phyloP scores from a whole-genome alignment of 2,797 vertebrate genomes.

The Phyllotis vaccarum region DNA sequence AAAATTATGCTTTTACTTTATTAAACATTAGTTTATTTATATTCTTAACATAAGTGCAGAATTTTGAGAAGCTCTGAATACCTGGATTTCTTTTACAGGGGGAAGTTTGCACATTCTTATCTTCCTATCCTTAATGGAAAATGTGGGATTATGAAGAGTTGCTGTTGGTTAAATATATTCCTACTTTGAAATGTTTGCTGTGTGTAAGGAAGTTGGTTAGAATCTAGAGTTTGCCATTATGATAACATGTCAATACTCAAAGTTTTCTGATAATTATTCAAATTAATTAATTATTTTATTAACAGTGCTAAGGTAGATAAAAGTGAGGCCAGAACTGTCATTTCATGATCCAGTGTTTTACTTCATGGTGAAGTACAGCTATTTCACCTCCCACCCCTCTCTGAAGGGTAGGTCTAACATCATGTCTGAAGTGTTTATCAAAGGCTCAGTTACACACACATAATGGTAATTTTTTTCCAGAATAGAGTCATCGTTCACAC shows the following conservation, averaged over 20 bases:
- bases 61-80: neutral
- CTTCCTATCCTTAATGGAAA: neutral
- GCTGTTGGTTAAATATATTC: neutral
- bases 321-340: neutral
- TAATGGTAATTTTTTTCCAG: constrained; percentile 60
- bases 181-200: constrained; percentile 40
- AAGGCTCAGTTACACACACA: neutral
- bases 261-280: constrained; percentile 39
- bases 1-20: constrained; percentile 14
- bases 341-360: neutral
- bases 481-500: constrained; percentile 49
- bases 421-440: neutral
- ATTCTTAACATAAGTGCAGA: neutral
- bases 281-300: neutral
- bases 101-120: constrained; percentile 19
- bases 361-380: neutral
- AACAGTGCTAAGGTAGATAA: neutral
- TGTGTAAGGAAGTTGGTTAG: neutral
- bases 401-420: neutral
- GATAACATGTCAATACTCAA: neutral
- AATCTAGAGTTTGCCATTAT: constrained; percentile 10
- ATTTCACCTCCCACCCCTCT: neutral
- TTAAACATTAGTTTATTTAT: neutral
- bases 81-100: constrained; percentile 25
- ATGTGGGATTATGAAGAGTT: neutral